These are phyloP conservation scores for Himalopsyche kuldschensis DNA, from an alignment of 2,888 invertebrate genomes.

Conservation along the genomic window DNA sequence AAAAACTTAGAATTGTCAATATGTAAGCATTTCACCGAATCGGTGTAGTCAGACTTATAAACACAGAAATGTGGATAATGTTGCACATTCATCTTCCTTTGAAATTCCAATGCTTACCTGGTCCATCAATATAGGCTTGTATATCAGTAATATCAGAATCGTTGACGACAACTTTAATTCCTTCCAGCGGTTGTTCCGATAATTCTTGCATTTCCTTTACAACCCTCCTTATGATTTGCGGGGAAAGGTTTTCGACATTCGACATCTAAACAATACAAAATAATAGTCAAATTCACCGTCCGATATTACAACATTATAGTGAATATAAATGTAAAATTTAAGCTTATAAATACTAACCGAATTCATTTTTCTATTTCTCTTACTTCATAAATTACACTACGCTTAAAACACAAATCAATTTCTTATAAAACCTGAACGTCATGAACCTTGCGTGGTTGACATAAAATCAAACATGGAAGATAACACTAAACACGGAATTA, in stretches of 20 bases:
- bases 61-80: neutral
- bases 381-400: neutral
- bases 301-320: neutral
- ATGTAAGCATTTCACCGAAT: neutral
- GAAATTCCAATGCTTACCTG: slow-evolving; percentile 56
- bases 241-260: slow-evolving; percentile 93
- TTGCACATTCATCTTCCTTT: neutral
- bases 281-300: neutral
- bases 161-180: slow-evolving; percentile 84
- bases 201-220: slow-evolving; percentile 86
- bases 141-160: slow-evolving; percentile 94
- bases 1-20: neutral
- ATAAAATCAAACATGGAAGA: slow-evolving; percentile 33
- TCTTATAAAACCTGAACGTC: slow-evolving; percentile 13
- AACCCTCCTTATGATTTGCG: slow-evolving; percentile 86
- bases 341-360: slow-evolving; percentile 19
- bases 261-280: slow-evolving; percentile 59
- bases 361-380: slow-evolving; percentile 18
- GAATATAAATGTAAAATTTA: neutral
- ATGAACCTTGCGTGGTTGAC: slow-evolving; percentile 23
- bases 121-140: slow-evolving; percentile 89
- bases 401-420: slow-evolving; percentile 8
- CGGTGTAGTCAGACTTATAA: neutral
- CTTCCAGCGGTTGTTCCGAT: slow-evolving; percentile 82
- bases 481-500: slow-evolving; percentile 7